Percentiles rank a stretch among this genome's conserved stretches.
Evolutionary conservation across 2,888 invertebrate species (phyloP).

Genomic region (Drosophila lutescens): DNA sequence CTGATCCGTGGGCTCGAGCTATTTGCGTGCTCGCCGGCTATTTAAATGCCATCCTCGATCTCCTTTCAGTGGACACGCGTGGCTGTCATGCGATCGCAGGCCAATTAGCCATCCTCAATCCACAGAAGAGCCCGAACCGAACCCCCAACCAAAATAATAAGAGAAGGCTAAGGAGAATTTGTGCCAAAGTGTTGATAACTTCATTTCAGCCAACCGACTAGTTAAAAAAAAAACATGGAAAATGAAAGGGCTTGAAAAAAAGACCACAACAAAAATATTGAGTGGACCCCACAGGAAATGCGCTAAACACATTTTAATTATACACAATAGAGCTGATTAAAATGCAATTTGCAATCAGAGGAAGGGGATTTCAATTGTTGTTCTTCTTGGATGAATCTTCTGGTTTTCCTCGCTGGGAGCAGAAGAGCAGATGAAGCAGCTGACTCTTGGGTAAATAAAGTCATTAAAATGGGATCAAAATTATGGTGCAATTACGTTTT

Average conservation of each 20-base stretch:
- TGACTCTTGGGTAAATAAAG: slow-evolving; percentile 61
- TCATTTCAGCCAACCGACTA: slow-evolving; percentile 58
- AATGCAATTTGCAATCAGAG: slow-evolving; percentile 69
- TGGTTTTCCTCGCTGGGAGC: not conserved
- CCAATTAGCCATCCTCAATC: slow-evolving; percentile 31
- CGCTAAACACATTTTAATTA: slow-evolving; percentile 77
- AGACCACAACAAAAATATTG: too few relatives aligned
- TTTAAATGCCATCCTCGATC: slow-evolving; percentile 64
- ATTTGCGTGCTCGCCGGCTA: slow-evolving; percentile 69
- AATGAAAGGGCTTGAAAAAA: not conserved
- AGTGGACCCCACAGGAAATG: slow-evolving; percentile 68
- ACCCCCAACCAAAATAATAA: slow-evolving; percentile 27
- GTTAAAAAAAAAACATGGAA: slow-evolving; percentile 51
- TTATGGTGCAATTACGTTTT: slow-evolving; percentile 70
- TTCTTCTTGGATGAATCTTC: not conserved
- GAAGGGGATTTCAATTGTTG: slow-evolving; percentile 54
- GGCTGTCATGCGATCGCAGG: slow-evolving; percentile 40
- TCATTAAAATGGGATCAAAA: slow-evolving; percentile 79
- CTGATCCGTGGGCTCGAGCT: slow-evolving; percentile 27
- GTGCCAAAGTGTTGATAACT: slow-evolving; percentile 71
- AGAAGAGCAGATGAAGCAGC: slow-evolving; percentile 4
- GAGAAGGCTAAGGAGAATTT: slow-evolving; percentile 18
- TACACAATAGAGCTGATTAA: slow-evolving; percentile 71
- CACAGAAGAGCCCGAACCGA: not conserved
- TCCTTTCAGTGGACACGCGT: slow-evolving; percentile 64